A percentile compares a stretch with the other conserved stretches of the same genome.
Evolutionary conservation across 2,888 invertebrate species (phyloP).

Genomic region (Melanostoma scalare): DNA sequence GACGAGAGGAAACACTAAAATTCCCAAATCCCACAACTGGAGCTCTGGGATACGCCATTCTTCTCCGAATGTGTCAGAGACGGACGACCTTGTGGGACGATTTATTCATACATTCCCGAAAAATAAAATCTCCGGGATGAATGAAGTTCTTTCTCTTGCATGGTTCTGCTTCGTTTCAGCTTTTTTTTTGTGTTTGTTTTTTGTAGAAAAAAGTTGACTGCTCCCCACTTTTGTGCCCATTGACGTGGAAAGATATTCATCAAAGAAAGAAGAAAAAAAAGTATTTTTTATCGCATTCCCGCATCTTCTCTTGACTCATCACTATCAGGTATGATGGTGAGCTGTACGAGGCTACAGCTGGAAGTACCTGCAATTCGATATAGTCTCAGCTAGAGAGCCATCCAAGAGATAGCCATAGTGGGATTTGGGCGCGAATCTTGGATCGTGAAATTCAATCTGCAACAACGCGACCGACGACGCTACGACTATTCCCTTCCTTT

Average conservation of each 20-base stretch:
- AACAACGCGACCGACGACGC: not conserved
- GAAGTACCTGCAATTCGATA: not conserved
- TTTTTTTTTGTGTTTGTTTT: not conserved
- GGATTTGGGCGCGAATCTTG: not conserved
- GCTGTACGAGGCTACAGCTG: slow-evolving; percentile 15
- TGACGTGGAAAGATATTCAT: slow-evolving; percentile 30
- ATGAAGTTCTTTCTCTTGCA: slow-evolving; percentile 6
- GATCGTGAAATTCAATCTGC: slow-evolving; percentile 56
- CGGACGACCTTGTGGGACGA: slow-evolving; percentile 32
- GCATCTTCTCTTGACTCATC: slow-evolving; percentile 37
- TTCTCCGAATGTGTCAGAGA: slow-evolving; percentile 26
- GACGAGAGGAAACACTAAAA: too few relatives aligned
- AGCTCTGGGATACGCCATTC: too few relatives aligned
- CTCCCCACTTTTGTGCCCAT: slow-evolving; percentile 3
- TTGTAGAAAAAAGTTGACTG: not conserved
- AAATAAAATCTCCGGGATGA: slow-evolving; percentile 29
- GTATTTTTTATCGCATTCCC: slow-evolving; percentile 24
- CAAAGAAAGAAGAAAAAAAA: slow-evolving; percentile 2
- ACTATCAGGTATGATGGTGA: slow-evolving; percentile 29
- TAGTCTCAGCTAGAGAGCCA: not conserved
- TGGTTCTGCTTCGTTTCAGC: too few relatives aligned
- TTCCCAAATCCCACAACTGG: too few relatives aligned
- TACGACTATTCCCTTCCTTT: slow-evolving; percentile 24
- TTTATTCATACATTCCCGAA: slow-evolving; percentile 4
- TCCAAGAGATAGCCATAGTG: slow-evolving; percentile 2